Evolutionary conservation across 1,140 invertebrate species (phyloP).

Genomic region (Trachymyrmex septentrionalis): DNA sequence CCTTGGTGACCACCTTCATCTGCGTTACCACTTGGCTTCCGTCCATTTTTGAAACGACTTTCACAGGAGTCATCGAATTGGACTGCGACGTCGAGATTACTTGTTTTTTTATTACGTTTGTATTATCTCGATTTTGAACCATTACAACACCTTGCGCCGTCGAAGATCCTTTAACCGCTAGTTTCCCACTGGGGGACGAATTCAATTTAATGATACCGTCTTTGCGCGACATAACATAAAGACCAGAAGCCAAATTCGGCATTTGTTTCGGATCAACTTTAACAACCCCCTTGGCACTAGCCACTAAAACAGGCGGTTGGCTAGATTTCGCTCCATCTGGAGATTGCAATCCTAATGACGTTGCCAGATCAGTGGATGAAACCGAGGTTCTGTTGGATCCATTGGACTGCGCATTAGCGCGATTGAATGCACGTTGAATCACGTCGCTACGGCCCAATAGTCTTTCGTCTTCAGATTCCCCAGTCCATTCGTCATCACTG

Average conservation of each 20-base stretch:
- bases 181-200: conserved; percentile 87
- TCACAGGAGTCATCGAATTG: conserved; percentile 82
- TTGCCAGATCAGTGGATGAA: conserved; percentile 78
- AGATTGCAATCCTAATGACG: conserved; percentile 76
- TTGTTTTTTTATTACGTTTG: conserved; percentile 83
- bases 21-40: conserved; percentile 84
- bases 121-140: conserved; percentile 83
- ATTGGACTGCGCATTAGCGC: conserved; percentile 83
- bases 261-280: conserved; percentile 92
- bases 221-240: conserved; percentile 92
- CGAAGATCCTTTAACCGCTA: conserved; percentile 82
- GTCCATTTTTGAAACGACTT: conserved; percentile 84
- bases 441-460: conserved; percentile 82
- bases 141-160: conserved; percentile 80
- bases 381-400: conserved; percentile 80
- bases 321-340: conserved; percentile 78
- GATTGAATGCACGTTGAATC: conserved; percentile 84
- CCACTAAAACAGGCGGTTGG: conserved; percentile 86
- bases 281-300: conserved; percentile 91
- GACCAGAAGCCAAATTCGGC: conserved; percentile 89
- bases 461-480: conserved; percentile 85
- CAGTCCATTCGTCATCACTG: conserved; percentile 86
- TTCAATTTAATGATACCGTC: conserved; percentile 90
- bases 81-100: conserved; percentile 79
- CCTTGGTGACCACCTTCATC: conserved; percentile 84